Conservation (phyloP, 2,888 invertebrate species). For the Erebia ligea region DNA sequence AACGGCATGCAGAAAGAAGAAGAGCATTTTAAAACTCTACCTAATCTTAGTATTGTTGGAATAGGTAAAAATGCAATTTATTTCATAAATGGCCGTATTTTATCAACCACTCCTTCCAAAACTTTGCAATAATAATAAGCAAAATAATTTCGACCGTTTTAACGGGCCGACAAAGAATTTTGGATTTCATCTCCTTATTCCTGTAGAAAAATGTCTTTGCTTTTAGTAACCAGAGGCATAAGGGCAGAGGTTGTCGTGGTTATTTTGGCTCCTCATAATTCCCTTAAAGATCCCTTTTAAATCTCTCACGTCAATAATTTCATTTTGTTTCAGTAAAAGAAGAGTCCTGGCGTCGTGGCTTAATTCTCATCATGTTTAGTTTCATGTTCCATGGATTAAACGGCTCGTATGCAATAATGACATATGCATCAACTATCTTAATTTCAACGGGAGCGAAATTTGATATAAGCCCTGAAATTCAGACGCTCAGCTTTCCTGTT, state of each 20-base stretch:
- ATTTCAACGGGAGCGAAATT: slow-evolving; percentile 58
- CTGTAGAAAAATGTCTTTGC: too few species aligned
- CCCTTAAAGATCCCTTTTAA: too few species aligned
- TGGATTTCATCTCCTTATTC: too few species aligned
- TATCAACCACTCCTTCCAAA: too few species aligned
- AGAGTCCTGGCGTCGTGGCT: slow-evolving; percentile 56
- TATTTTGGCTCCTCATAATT: too few species aligned
- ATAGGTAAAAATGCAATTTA: slow-evolving; percentile 51
- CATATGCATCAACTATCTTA: slow-evolving; percentile 60
- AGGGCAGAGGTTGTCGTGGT: too few species aligned
- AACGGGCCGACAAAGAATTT: too few species aligned
- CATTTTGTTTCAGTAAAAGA: slow-evolving; percentile 53
- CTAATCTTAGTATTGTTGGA: slow-evolving; percentile 52
- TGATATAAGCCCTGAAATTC: slow-evolving; percentile 60
- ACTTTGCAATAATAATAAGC: too few species aligned
- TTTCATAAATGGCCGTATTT: background rate
- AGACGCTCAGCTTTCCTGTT: slow-evolving; percentile 62
- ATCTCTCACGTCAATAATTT: too few species aligned
- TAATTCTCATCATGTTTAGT: slow-evolving; percentile 49
- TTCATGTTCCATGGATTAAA: slow-evolving; percentile 53
- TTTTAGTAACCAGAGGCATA: too few species aligned
- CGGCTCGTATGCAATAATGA: slow-evolving; percentile 60
- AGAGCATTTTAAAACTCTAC: slow-evolving; percentile 55
- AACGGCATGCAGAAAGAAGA: slow-evolving; percentile 55
- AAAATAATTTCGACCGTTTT: too few species aligned